A percentile compares a stretch with the other conserved stretches of the same genome.
Conservation (phyloP, 2,113 vertebrate genomes). For the Prunella himalayana region DNA sequence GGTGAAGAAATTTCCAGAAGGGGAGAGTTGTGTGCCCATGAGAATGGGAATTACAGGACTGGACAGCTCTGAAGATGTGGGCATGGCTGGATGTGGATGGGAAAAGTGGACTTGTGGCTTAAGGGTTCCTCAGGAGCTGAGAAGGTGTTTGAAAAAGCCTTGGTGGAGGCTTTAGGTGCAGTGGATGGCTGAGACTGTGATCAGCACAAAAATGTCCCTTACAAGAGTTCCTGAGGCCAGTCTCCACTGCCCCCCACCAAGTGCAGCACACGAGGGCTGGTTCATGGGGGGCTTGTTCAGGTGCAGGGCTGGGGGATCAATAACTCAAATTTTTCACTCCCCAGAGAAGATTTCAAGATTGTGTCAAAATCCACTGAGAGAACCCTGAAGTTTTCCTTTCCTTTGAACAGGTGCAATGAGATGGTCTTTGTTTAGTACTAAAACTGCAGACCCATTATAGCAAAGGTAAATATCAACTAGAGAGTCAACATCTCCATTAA, state of each 20-base stretch:
- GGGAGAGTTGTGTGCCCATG: accelerated
- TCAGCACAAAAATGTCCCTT: neutral
- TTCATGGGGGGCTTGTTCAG: neutral
- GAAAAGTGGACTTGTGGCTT: neutral
- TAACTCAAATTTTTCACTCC: neutral
- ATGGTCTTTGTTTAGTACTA: neutral
- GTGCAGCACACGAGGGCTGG: neutral
- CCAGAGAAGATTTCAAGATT: neutral
- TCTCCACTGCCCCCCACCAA: neutral
- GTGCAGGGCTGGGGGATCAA: neutral
- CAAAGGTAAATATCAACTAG: neutral
- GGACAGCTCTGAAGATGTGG: neutral
- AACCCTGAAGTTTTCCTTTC: neutral
- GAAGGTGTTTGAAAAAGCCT: neutral
- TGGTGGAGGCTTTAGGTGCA: accelerated
- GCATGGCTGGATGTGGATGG: neutral
- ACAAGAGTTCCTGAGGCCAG: neutral
- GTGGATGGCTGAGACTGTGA: neutral
- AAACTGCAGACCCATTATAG: neutral
- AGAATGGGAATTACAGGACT: neutral
- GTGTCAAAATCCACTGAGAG: neutral
- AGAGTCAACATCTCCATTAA: neutral
- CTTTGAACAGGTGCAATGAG: neutral
- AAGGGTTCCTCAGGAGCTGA: neutral
- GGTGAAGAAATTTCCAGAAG: neutral